Percentiles rank a stretch among this genome's conserved stretches.
These are phyloP conservation scores for Strigamia crassipes DNA, from an alignment of 2,888 invertebrate species.

Conservation along the genomic window DNA sequence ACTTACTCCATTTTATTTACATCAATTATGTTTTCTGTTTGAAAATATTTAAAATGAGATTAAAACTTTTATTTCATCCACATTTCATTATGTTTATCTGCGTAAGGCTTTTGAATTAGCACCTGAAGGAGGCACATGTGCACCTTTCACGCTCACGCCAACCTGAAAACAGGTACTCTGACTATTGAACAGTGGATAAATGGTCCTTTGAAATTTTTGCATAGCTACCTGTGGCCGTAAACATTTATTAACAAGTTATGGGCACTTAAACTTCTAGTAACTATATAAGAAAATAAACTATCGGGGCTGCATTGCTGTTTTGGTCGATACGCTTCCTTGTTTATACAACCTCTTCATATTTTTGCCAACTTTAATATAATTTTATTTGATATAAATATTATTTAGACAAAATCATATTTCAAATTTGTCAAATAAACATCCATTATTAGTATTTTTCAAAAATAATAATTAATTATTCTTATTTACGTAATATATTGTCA, in stretches of 20 bases:
- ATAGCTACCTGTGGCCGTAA: slow-evolving; percentile 6
- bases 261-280: background rate
- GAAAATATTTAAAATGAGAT: background rate
- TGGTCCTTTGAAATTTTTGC: background rate
- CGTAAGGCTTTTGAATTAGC: background rate
- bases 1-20: no score
- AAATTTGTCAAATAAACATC: no score
- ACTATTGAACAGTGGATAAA: background rate
- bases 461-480: background rate
- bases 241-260: slow-evolving; percentile 13
- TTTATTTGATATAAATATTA: background rate
- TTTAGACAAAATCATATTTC: background rate
- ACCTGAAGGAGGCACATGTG: background rate
- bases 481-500: background rate
- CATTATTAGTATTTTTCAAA: no score
- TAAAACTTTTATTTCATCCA: background rate
- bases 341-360: background rate
- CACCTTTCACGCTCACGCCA: background rate
- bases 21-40: no score
- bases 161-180: background rate
- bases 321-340: background rate
- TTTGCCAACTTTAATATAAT: background rate
- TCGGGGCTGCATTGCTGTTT: background rate
- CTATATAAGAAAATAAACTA: slow-evolving; percentile 19
- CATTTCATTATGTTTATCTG: background rate